These are phyloP conservation scores for Schizotus pectinicornis DNA, from an alignment of 2,888 invertebrate species.

Conservation along the genomic window DNA sequence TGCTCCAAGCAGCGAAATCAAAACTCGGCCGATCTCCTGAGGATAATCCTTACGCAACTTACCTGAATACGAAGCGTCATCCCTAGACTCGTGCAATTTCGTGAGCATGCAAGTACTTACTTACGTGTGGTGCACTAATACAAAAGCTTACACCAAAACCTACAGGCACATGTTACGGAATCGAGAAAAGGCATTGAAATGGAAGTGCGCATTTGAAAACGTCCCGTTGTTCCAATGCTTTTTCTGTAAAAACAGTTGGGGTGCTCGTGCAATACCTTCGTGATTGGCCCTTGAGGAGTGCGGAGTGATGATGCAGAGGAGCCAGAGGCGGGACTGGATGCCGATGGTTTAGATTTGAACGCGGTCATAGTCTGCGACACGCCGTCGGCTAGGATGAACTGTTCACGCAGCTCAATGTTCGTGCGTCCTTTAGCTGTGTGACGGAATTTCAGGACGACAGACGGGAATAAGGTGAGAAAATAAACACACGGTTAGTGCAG, in stretches of 20 bases:
- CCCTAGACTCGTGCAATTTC: not conserved
- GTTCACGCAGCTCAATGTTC: constrained; percentile 98
- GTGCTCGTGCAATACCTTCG: constrained; percentile 74
- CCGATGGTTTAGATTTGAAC: constrained; percentile 94
- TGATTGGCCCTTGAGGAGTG: constrained; percentile 87
- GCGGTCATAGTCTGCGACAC: constrained; percentile 99
- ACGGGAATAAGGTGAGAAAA: constrained; percentile 16
- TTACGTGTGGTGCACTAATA: constrained; percentile 7
- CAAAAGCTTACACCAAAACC: constrained; percentile 14
- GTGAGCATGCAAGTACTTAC: constrained; percentile 10
- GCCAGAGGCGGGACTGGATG: constrained; percentile 70
- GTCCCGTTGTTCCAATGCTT: constrained; percentile 23
- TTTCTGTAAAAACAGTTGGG: constrained; percentile 17
- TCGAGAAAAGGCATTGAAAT: constrained; percentile 15
- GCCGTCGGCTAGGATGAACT: constrained; percentile 98
- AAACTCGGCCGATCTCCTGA: constrained; percentile 14
- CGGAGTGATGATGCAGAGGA: constrained; percentile 65
- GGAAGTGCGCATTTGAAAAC: constrained; percentile 18
- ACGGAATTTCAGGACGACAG: constrained; percentile 10
- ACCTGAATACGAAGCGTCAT: not conserved
- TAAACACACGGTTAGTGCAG: constrained; percentile 18
- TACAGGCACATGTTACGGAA: constrained; percentile 1
- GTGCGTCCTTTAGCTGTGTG: constrained; percentile 93
- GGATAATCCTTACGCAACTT: constrained; percentile 11
- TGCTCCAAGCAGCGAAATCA: not conserved